Evolutionary conservation across 2,113 vertebrate genomes (phyloP), one percentile per base, ranked within the genome.

Genomic region (Tyrannus savana): DNA sequence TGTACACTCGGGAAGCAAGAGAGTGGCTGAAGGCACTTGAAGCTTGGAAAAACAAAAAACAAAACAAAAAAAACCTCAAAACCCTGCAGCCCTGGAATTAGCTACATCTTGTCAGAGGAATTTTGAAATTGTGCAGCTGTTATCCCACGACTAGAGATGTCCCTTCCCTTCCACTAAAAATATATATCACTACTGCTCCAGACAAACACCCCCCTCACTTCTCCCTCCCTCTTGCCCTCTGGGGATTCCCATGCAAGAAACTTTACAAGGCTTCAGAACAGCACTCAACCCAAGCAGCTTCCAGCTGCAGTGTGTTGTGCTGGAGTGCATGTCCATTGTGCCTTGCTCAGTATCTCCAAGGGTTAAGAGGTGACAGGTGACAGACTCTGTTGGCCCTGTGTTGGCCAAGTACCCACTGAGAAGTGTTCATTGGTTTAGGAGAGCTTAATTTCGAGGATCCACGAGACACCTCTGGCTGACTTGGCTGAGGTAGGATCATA

Each of bases 71-170:
- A 33, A 6, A 1, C 30, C 27, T 77, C 56, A 84, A 84, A 84
- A 50, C 55, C 39, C 64, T 33, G 27, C 22, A 95, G 89, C 52
- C 85, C 75, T 77, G 93, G 93, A 96, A 94, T 52, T 67, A 85
- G 79, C 92, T 71, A 73, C 90, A 84, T 93, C 92, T 93, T 68
- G 87, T 95, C 73, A 91, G 62, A 95, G 66, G 96, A 96, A 93
- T 96, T 95, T 86, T 90, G 96, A 97, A 95, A 91, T 63, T 56
- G 46, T 64, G 90, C 97, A 97, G 96, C 96, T 97, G 97, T 88
- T 97, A 94, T 97, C 97, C 97, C 96, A 97, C 92, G 93, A 95
- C 96, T 96, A 89, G 93, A 97, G 90, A 95, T 94, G 93, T 93
- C 93, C 87, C 79, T 85, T 95, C 68, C 79, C 50, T 94, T 89